Percentiles rank a stretch among this genome's conserved stretches.
Conservation (phyloP, 2,113 vertebrate species). For the Oxyura jamaicensis region DNA sequence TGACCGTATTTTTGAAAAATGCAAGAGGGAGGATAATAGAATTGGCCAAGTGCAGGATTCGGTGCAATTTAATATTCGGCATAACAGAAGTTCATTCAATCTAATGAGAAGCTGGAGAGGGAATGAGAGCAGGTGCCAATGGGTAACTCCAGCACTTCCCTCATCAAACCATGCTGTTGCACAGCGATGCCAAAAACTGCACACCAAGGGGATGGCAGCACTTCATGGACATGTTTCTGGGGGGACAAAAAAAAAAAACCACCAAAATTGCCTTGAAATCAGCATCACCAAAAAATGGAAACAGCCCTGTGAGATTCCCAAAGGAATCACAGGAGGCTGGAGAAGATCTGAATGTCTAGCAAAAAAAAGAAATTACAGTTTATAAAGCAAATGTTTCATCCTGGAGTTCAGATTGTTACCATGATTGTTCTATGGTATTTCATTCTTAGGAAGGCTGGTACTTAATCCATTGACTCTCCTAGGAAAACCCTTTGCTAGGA, state of each 20-base stretch:
- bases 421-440: neutral
- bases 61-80: conserved; percentile 4
- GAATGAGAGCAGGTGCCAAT: neutral
- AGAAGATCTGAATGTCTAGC: neutral
- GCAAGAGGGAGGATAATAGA: neutral
- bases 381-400: neutral
- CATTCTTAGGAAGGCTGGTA: neutral
- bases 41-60: neutral
- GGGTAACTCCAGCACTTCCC: neutral
- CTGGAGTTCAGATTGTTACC: neutral
- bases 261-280: neutral
- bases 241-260: neutral
- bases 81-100: conserved; percentile 7
- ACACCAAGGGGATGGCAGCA: neutral
- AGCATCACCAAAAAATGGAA: neutral
- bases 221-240: neutral
- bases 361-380: neutral
- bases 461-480: neutral
- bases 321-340: neutral
- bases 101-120: neutral
- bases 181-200: neutral
- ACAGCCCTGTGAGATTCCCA: neutral
- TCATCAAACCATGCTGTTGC: neutral
- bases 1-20: neutral
- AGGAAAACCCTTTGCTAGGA: neutral